Evolutionary conservation across 1,140 invertebrate genomes (phyloP).

Genomic region (Megalopta genalis): DNA sequence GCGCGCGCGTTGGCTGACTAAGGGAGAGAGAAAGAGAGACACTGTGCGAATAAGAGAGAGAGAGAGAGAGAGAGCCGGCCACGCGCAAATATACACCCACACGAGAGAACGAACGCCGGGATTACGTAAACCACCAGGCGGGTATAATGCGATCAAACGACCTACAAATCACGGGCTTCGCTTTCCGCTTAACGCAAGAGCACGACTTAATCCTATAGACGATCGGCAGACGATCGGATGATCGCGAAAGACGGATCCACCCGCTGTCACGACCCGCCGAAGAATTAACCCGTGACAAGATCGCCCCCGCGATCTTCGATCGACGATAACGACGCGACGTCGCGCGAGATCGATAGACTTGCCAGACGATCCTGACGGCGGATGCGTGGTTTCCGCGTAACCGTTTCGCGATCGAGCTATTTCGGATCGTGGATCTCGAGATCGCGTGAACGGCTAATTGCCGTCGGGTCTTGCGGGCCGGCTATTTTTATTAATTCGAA

Average conservation of each 20-base stretch:
- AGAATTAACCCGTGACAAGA: background rate
- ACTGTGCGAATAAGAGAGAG: background rate
- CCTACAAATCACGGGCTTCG: conserved; percentile 73
- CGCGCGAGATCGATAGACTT: too few species aligned
- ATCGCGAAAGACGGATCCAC: conserved; percentile 24
- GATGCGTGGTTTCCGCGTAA: too few species aligned
- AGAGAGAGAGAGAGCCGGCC: conserved; percentile 9
- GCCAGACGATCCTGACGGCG: too few species aligned
- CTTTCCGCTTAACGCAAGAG: conserved; percentile 60
- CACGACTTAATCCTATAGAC: conserved; percentile 51
- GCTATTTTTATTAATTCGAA: too few species aligned
- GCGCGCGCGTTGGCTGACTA: too few species aligned
- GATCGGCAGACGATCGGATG: conserved; percentile 47
- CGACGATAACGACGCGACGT: too few species aligned
- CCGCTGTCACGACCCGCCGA: background rate
- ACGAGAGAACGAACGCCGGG: conserved; percentile 37
- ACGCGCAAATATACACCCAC: conserved; percentile 30
- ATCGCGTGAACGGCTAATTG: too few species aligned
- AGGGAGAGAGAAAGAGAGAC: background rate
- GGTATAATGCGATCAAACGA: conserved; percentile 70
- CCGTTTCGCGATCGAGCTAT: too few species aligned
- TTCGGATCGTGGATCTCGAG: too few species aligned
- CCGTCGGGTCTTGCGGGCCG: too few species aligned
- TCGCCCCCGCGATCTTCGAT: background rate
- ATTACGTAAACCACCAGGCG: conserved; percentile 66